phyloP scores from a whole-genome alignment of 2,888 invertebrate species.

The Folsomia candida region DNA sequence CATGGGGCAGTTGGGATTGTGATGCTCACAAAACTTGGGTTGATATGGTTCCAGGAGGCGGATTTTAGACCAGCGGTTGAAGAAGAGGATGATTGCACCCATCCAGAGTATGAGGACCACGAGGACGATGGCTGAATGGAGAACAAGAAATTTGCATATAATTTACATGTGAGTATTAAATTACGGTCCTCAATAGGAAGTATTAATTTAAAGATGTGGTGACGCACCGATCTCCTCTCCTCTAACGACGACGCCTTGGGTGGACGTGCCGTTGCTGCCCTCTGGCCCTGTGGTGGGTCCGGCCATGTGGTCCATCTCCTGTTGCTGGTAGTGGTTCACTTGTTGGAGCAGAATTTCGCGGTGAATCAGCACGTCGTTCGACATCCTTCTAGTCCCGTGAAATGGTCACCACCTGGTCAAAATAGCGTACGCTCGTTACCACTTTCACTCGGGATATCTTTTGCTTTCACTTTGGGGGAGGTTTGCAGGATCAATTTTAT shows the following conservation, averaged over 20 bases:
- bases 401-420: too few species aligned
- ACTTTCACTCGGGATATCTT: too few species aligned
- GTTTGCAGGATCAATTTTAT: too few species aligned
- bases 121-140: constrained; percentile 77
- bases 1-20: constrained; percentile 68
- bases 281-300: constrained; percentile 6
- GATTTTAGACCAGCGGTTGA: constrained; percentile 93
- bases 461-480: too few species aligned
- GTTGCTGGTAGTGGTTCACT: constrained; percentile 12
- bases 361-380: background rate
- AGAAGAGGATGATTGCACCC: constrained; percentile 76
- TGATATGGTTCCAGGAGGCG: constrained; percentile 88
- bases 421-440: too few species aligned
- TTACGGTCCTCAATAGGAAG: too few species aligned
- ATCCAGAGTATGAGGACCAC: constrained; percentile 83
- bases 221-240: constrained; percentile 83
- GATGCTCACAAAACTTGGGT: constrained; percentile 79
- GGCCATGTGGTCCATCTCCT: constrained; percentile 18
- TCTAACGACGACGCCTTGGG: constrained; percentile 64
- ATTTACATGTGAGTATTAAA: too few species aligned
- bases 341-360: background rate
- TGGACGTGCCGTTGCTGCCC: constrained; percentile 19
- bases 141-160: too few species aligned
- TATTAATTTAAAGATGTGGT: too few species aligned
- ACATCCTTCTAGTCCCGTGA: too few species aligned